Percentiles rank a stretch among this genome's conserved stretches.
phyloP scores from a whole-genome alignment of 2,888 invertebrate species.

The Agrochola circellaris region DNA sequence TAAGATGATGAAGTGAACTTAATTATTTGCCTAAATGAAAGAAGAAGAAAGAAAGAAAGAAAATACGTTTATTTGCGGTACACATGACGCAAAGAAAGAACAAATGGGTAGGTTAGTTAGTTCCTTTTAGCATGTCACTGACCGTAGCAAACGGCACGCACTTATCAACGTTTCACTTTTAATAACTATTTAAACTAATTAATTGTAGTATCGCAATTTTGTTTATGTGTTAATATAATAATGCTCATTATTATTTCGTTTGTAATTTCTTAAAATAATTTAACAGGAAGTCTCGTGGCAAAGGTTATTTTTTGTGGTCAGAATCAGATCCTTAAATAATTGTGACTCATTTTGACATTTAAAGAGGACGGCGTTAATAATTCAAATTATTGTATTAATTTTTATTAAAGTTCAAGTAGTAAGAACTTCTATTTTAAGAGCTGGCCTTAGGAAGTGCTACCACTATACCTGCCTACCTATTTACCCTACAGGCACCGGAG shows the following conservation, averaged over 20 bases:
- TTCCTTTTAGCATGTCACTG: conserved; percentile 63
- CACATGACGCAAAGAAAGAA: no score
- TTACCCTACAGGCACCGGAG: no score
- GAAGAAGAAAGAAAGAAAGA: no score
- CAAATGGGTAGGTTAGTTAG: neutral
- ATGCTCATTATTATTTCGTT: conserved; percentile 51
- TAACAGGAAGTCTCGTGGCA: conserved; percentile 53
- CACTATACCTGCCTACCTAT: no score
- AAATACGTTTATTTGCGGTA: no score
- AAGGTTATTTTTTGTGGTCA: conserved; percentile 50
- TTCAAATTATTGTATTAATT: neutral
- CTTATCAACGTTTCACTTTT: conserved; percentile 86
- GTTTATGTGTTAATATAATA: conserved; percentile 63
- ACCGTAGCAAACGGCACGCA: conserved; percentile 76
- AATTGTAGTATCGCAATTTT: conserved; percentile 81
- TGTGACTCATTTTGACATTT: conserved; percentile 47
- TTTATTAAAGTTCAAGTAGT: neutral
- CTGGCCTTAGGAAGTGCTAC: neutral
- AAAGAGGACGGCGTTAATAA: neutral
- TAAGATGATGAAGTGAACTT: neutral
- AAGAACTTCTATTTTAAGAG: neutral
- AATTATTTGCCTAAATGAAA: neutral
- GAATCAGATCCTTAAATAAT: conserved; percentile 40
- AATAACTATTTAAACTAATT: conserved; percentile 86
- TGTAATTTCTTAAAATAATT: conserved; percentile 44